Evolutionary conservation across 1,140 invertebrate genomes (phyloP), one percentile per base, ranked within the genome.

Genomic region (Stegodyphus mimosarum): DNA sequence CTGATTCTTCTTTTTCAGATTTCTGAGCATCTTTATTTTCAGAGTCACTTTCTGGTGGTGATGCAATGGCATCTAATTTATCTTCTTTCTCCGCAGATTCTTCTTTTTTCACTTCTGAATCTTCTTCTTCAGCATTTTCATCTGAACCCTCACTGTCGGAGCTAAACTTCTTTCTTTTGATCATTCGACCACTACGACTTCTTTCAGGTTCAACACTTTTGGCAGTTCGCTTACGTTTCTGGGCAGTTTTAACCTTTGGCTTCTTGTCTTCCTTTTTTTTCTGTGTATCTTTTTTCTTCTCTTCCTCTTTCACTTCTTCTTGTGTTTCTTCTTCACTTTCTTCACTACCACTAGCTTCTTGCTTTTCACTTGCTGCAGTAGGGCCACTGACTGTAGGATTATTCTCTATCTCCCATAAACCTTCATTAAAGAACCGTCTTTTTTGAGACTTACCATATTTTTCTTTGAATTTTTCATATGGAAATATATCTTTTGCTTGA

Each of bases 151-250:
- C 89, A 80, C 89, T 89, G 79, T 90, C 90, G 83, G 90, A 90
- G 13, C 89, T 89, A 91, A 93, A 88, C 90, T 91, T 91, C 89
- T 95, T 95, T 0, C 93, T 93, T 89, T 94, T 94, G 83, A 95
- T 94, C 90, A 94, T 95, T 51, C 95, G 92, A 0, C 94, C 94
- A 89, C 94, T 95, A 49, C 94, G 92, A 89, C 94, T 95, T 15
- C 93, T 90, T 89, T 94, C 93, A 0, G 89, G 88, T 73, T 73
- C 70, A 6, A 10, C n/a, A 69, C 6, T 13, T 33, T 77, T 73
- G 15, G 53, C 6, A 50, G 48, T 49, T 52, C 50, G 71, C 33
- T 85, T 85, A 11, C 74, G 51, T 51, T 71, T 78, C 49, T 78
- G 75, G 51, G 55, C n/a, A 52, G n/a, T 5, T 48, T 51, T 33